Percentiles rank a stretch among this genome's conserved stretches.
Evolutionary conservation across 1,140 invertebrate genomes (phyloP).

Genomic region (Zaprionus camerounensis): DNA sequence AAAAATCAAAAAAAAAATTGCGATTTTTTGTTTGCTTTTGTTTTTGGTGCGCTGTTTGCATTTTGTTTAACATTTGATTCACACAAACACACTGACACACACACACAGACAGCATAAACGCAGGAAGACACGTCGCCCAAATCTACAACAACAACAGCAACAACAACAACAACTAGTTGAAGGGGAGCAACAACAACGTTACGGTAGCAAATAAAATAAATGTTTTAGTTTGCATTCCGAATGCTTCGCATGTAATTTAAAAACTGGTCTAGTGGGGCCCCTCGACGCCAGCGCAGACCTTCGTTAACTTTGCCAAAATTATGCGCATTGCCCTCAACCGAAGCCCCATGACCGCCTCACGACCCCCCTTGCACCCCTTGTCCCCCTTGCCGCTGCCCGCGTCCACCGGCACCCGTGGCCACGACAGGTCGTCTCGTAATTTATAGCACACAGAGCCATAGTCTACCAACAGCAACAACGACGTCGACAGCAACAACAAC

Average conservation of each 20-base stretch:
- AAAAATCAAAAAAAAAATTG: conserved; percentile 62
- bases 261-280: conserved; percentile 76
- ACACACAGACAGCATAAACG: conserved; percentile 55
- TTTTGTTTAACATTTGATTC: conserved; percentile 77
- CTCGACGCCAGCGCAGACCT: conserved; percentile 51
- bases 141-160: conserved; percentile 39
- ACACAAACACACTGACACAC: conserved; percentile 31
- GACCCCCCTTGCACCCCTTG: neutral
- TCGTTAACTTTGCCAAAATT: conserved; percentile 82
- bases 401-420: conserved; percentile 19
- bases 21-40: conserved; percentile 59
- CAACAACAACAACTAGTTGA: conserved; percentile 23
- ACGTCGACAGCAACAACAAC: neutral
- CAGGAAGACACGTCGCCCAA: conserved; percentile 72
- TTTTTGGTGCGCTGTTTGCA: conserved; percentile 67
- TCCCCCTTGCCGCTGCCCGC: neutral
- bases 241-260: conserved; percentile 83
- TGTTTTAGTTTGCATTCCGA: conserved; percentile 80
- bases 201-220: conserved; percentile 66
- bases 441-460: conserved; percentile 56
- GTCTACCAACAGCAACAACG: conserved; percentile 15
- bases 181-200: conserved; percentile 31
- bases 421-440: conserved; percentile 70
- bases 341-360: conserved; percentile 26
- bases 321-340: conserved; percentile 67